These are phyloP conservation scores for Alca torda DNA, from an alignment of 2,797 vertebrate species.

Conservation along the genomic window DNA sequence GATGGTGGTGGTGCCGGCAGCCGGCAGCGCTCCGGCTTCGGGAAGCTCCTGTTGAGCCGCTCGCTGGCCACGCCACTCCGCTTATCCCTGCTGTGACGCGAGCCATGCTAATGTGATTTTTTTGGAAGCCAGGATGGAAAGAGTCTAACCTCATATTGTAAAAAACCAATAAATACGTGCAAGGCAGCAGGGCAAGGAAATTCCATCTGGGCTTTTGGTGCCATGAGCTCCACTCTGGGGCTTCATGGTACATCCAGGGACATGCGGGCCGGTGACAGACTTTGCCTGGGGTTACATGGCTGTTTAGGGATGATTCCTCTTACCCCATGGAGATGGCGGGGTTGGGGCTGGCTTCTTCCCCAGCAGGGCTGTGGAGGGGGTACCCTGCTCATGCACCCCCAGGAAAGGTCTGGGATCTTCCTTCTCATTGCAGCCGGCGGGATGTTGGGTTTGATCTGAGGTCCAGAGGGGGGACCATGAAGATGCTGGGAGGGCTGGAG, in stretches of 20 bases:
- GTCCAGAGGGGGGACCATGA: too few relatives aligned
- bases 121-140: slow-evolving; percentile 35
- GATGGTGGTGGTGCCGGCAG: neutral
- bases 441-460: neutral
- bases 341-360: neutral
- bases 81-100: neutral
- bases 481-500: too few relatives aligned
- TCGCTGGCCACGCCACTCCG: rapidly evolving
- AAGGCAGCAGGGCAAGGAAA: neutral
- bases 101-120: neutral
- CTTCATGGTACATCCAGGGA: neutral
- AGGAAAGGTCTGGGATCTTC: neutral
- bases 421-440: neutral
- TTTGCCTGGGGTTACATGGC: rapidly evolving
- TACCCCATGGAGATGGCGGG: neutral
- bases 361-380: rapidly evolving
- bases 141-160: neutral
- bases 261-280: neutral
- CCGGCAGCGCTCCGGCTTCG: neutral
- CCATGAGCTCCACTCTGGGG: rapidly evolving
- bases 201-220: neutral
- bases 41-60: neutral
- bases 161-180: neutral
- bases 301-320: neutral
- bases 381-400: rapidly evolving